Evolutionary conservation across 2,797 vertebrate species (phyloP).

Genomic region (Discoglossus pictus): DNA sequence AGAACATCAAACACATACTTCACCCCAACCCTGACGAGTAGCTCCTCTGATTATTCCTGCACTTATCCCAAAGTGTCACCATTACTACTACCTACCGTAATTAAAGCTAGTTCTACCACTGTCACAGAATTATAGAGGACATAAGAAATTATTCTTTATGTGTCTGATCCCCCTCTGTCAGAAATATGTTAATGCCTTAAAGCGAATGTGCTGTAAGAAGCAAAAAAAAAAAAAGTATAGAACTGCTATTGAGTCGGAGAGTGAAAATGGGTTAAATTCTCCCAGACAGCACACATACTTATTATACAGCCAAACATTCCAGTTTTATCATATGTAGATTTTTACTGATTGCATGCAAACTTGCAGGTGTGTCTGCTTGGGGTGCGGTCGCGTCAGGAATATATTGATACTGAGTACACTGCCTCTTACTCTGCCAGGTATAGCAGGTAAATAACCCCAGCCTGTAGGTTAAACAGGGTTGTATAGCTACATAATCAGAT

Average conservation of each 20-base stretch:
- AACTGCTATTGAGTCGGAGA: too few species aligned
- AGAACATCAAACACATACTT: constrained; percentile 42
- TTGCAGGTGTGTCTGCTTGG: constrained; percentile 46
- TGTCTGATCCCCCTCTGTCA: too few species aligned
- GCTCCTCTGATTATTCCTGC: background rate
- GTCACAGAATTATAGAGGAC: background rate
- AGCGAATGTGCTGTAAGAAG: background rate
- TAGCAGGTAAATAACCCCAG: constrained; percentile 18
- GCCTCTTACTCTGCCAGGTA: constrained; percentile 26
- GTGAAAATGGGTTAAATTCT: constrained; percentile 37
- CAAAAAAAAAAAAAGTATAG: background rate
- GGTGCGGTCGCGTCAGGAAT: constrained; percentile 37
- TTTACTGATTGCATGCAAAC: constrained; percentile 45
- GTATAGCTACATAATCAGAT: too few species aligned
- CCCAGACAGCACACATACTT: constrained; percentile 23
- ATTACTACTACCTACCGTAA: too few species aligned
- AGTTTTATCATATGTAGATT: constrained; percentile 52
- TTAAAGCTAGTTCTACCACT: constrained; percentile 37
- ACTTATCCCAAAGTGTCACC: constrained; percentile 14
- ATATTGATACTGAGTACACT: constrained; percentile 18
- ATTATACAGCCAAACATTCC: constrained; percentile 46
- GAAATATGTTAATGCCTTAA: background rate
- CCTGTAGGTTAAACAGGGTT: background rate
- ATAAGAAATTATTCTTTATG: background rate
- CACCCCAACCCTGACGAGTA: constrained; percentile 8